These are phyloP conservation scores for Brienomyrus brachyistius DNA, from an alignment of 2,113 vertebrate genomes.

Conservation along the genomic window DNA sequence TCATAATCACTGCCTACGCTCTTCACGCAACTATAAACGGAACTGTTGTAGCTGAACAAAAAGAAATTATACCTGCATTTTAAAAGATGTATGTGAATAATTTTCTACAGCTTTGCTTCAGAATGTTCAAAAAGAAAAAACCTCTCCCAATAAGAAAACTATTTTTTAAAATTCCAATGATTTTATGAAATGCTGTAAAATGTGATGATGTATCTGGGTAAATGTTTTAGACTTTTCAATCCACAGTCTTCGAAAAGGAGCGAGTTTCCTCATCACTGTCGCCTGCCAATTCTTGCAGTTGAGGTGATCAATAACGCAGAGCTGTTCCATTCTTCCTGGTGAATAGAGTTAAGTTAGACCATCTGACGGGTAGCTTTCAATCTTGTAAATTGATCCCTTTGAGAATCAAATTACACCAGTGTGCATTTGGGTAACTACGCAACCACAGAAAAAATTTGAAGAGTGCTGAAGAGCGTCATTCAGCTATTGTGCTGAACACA, in stretches of 20 bases:
- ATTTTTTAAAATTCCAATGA: neutral
- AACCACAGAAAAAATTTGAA: neutral
- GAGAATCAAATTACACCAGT: neutral
- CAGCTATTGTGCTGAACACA: neutral
- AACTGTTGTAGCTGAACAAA: neutral
- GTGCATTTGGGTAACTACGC: neutral
- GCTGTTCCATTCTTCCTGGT: neutral
- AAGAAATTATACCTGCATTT: neutral
- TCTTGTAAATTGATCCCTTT: neutral
- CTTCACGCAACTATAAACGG: neutral
- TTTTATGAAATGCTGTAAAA: neutral
- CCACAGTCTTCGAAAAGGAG: neutral
- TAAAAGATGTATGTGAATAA: neutral
- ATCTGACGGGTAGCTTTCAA: neutral
- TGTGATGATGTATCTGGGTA: neutral
- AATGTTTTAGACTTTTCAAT: neutral
- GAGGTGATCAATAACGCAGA: neutral
- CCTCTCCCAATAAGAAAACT: neutral
- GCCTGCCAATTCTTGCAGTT: neutral
- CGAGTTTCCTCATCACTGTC: neutral
- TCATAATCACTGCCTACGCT: neutral
- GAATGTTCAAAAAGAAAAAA: neutral
- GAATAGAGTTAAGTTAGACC: neutral
- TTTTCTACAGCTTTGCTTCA: neutral
- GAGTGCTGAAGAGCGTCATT: neutral